Evolutionary conservation across 2,888 invertebrate genomes (phyloP).

Genomic region (Chelonus formosanus): DNA sequence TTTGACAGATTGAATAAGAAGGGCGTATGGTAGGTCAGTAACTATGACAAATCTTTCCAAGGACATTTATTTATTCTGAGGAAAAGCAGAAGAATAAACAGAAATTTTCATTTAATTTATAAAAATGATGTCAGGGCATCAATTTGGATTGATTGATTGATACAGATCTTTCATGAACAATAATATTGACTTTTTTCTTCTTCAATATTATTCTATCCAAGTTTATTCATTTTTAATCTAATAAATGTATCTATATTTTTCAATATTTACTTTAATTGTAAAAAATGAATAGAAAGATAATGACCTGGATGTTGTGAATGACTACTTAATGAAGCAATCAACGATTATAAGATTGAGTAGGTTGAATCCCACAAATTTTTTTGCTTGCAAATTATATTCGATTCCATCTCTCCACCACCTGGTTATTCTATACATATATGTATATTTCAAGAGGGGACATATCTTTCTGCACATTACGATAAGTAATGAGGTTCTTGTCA

Average conservation of each 20-base stretch:
- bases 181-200: neutral
- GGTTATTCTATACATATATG: neutral
- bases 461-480: conserved; percentile 1
- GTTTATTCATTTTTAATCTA: too few relatives aligned
- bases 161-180: too few relatives aligned
- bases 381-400: conserved; percentile 13
- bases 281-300: conserved; percentile 26
- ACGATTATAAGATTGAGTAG: conserved; percentile 13
- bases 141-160: too few relatives aligned
- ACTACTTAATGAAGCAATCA: conserved; percentile 48
- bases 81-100: too few relatives aligned
- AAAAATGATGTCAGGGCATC: too few relatives aligned
- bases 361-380: neutral
- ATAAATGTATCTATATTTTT: neutral
- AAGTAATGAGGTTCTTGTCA: conserved; percentile 44
- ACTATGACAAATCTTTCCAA: too few relatives aligned
- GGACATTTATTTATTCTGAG: too few relatives aligned
- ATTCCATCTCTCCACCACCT: conserved; percentile 6
- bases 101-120: too few relatives aligned
- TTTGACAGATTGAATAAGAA: too few relatives aligned
- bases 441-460: neutral
- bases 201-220: neutral
- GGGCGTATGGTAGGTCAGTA: too few relatives aligned
- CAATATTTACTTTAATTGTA: conserved; percentile 27
- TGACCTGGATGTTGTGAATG: conserved; percentile 38